phyloP scores from a whole-genome alignment of 2,888 invertebrate genomes.

The Netelia virgata region DNA sequence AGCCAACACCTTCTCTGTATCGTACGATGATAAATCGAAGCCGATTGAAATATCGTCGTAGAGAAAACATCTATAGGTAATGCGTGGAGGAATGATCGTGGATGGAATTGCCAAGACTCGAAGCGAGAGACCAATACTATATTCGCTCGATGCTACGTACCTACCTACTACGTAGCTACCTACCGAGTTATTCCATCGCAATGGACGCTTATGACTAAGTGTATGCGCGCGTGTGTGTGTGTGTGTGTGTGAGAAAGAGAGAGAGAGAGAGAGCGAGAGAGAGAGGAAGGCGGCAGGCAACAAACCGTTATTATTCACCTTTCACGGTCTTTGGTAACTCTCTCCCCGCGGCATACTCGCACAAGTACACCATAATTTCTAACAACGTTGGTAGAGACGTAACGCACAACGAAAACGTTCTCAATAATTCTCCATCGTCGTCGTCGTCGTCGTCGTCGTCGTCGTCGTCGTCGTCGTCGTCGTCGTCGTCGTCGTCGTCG shows the following conservation, averaged over 20 bases:
- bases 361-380: slow-evolving; percentile 53
- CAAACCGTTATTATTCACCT: slow-evolving; percentile 51
- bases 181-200: slow-evolving; percentile 58
- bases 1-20: background rate
- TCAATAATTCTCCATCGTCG: slow-evolving; percentile 24
- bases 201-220: slow-evolving; percentile 21
- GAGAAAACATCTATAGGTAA: slow-evolving; percentile 13
- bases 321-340: slow-evolving; percentile 38
- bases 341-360: background rate
- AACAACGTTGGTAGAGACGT: slow-evolving; percentile 41
- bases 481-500: background rate
- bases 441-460: background rate
- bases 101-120: slow-evolving; percentile 41
- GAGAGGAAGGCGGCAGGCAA: slow-evolving; percentile 12
- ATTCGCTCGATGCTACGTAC: background rate
- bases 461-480: background rate
- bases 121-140: slow-evolving; percentile 13
- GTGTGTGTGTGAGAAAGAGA: slow-evolving; percentile 1
- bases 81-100: slow-evolving; percentile 50
- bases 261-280: slow-evolving; percentile 19
- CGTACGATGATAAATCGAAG: slow-evolving; percentile 42
- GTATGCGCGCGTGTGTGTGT: background rate
- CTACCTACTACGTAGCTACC: slow-evolving; percentile 27
- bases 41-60: slow-evolving; percentile 15
- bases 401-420: slow-evolving; percentile 28